Evolutionary conservation across 92 coral and sea anemone genomes (phyloP).

Genomic region (Porites divaricata): DNA sequence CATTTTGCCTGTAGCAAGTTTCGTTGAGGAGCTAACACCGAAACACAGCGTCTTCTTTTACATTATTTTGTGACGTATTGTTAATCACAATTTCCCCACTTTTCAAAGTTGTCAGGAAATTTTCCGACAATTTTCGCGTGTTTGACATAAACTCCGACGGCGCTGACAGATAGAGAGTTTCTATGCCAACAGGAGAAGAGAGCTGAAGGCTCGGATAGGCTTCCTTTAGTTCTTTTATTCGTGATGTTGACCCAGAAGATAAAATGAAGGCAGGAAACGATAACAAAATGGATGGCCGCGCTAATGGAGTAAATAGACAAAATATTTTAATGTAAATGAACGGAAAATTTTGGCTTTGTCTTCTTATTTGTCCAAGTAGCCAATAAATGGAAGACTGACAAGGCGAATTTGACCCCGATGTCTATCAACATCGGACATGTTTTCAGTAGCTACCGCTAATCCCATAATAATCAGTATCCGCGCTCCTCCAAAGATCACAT

Average conservation of each 20-base stretch:
- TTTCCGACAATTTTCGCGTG: slow-evolving; percentile 36
- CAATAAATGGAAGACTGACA: slow-evolving; percentile 51
- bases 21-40: not conserved
- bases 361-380: slow-evolving; percentile 55
- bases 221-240: not conserved
- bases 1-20: not conserved
- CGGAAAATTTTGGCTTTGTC: slow-evolving; percentile 74
- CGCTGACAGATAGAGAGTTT: slow-evolving; percentile 13
- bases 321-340: slow-evolving; percentile 73
- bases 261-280: slow-evolving; percentile 20
- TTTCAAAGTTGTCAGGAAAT: slow-evolving; percentile 18
- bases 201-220: not conserved
- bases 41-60: slow-evolving; percentile 13
- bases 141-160: slow-evolving; percentile 13
- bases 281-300: slow-evolving; percentile 54
- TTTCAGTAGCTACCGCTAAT: slow-evolving; percentile 60
- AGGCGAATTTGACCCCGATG: slow-evolving; percentile 37
- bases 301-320: slow-evolving; percentile 75
- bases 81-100: not conserved
- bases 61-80: not conserved
- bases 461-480: slow-evolving; percentile 86
- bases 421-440: slow-evolving; percentile 31
- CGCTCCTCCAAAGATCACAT: slow-evolving; percentile 66
- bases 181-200: slow-evolving; percentile 23
- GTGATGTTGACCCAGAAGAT: slow-evolving; percentile 41